Conservation (phyloP, 2,888 invertebrate genomes). For the Agonopterix arenella region DNA sequence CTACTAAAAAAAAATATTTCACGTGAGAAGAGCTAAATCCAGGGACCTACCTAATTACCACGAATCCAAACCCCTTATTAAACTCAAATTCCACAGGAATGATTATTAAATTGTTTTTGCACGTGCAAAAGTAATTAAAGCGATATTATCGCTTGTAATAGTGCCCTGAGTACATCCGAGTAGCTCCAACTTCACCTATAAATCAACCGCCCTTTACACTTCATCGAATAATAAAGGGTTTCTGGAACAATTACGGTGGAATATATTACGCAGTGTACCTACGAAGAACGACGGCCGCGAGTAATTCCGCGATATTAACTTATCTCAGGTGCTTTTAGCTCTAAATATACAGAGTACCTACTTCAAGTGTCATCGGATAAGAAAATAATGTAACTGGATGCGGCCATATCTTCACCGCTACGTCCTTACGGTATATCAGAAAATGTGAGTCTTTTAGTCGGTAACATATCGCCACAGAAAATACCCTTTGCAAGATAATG, state of each 20-base stretch:
- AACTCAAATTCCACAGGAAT: constrained; percentile 10
- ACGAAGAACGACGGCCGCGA: constrained; percentile 27
- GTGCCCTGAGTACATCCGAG: constrained; percentile 37
- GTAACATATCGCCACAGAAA: neutral
- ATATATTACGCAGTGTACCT: constrained; percentile 37
- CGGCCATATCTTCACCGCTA: constrained; percentile 6
- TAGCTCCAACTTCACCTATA: constrained; percentile 55
- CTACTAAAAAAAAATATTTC: too few species aligned
- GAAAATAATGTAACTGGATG: constrained; percentile 29
- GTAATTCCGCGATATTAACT: constrained; percentile 50
- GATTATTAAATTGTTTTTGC: constrained; percentile 19
- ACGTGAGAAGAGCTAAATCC: too few species aligned
- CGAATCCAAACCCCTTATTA: neutral
- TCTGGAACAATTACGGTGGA: constrained; percentile 57
- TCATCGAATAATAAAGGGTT: constrained; percentile 62
- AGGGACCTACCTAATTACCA: too few species aligned
- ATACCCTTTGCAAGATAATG: constrained; percentile 1
- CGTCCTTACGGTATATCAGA: constrained; percentile 5
- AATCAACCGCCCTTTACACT: constrained; percentile 63
- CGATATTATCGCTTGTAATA: constrained; percentile 46
- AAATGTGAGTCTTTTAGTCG: constrained; percentile 8
- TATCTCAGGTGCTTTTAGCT: constrained; percentile 47
- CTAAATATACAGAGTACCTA: constrained; percentile 36
- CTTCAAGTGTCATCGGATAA: constrained; percentile 27
- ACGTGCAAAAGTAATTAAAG: constrained; percentile 41